Evolutionary conservation across 2,888 invertebrate species (phyloP).

Genomic region (Entomobrya proxima): DNA sequence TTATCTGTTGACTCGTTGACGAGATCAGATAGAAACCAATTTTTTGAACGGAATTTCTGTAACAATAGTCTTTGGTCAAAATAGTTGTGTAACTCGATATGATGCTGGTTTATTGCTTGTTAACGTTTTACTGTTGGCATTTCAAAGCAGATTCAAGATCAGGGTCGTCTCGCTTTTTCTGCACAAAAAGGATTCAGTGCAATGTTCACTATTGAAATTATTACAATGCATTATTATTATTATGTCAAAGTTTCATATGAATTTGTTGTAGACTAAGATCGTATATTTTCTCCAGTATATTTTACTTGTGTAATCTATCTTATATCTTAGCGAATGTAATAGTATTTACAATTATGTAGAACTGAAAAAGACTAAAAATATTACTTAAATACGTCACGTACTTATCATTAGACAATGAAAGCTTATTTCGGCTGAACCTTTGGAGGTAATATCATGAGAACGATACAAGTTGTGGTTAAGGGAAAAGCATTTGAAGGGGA

Average conservation of each 20-base stretch:
- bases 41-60: background rate
- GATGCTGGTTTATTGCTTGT: too few species aligned
- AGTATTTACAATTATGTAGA: too few species aligned
- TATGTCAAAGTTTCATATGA: background rate
- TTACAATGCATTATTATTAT: background rate
- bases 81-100: too few species aligned
- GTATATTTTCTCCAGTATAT: background rate
- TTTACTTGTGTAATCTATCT: background rate
- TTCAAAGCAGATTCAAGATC: constrained; percentile 24
- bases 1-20: constrained; percentile 21
- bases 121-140: constrained; percentile 15
- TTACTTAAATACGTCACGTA: too few species aligned
- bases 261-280: background rate
- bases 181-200: background rate
- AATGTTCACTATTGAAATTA: constrained; percentile 17
- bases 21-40: background rate
- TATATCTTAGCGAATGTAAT: background rate
- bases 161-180: background rate
- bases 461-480: too few species aligned
- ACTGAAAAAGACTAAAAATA: too few species aligned
- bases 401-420: too few species aligned
- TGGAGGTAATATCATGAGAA: too few species aligned
- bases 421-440: too few species aligned
- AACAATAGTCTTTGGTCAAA: background rate
- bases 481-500: too few species aligned